Evolutionary conservation across 2,797 vertebrate genomes (phyloP).

Genomic region (Lagorchestes hirsutus): DNA sequence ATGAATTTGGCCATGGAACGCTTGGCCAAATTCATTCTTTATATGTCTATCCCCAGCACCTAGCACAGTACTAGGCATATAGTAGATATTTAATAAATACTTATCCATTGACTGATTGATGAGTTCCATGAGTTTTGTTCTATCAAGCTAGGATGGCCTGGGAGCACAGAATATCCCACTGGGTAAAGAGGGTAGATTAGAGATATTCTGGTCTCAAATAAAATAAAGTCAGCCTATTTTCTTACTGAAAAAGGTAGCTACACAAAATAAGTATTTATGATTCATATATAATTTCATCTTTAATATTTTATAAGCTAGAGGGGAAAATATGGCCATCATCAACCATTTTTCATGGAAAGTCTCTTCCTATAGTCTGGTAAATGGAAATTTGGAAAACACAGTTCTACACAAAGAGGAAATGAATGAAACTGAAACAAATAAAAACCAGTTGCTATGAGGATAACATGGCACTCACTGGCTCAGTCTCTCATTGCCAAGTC

Average conservation of each 20-base stretch:
- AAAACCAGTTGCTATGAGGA: neutral
- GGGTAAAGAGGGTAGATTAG: neutral
- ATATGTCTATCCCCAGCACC: neutral
- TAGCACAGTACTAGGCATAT: neutral
- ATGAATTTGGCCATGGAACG: neutral
- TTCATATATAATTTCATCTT: neutral
- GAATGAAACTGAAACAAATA: slow-evolving; percentile 42
- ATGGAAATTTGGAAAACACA: neutral
- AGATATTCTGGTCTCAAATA: neutral
- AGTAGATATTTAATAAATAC: neutral
- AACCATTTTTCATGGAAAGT: neutral
- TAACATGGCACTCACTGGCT: neutral
- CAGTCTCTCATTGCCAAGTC: neutral
- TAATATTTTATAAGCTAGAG: neutral
- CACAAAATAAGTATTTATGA: neutral
- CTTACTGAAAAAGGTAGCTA: neutral
- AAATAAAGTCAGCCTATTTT: neutral
- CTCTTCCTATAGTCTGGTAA: neutral
- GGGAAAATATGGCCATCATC: neutral
- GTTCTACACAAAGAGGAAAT: slow-evolving; percentile 39
- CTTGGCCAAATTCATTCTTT: neutral
- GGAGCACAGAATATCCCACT: neutral
- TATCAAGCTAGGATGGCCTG: neutral
- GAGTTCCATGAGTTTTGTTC: neutral
- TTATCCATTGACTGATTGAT: neutral